phyloP scores from a whole-genome alignment of 1,140 invertebrate genomes.

The Drosophila parvula region DNA sequence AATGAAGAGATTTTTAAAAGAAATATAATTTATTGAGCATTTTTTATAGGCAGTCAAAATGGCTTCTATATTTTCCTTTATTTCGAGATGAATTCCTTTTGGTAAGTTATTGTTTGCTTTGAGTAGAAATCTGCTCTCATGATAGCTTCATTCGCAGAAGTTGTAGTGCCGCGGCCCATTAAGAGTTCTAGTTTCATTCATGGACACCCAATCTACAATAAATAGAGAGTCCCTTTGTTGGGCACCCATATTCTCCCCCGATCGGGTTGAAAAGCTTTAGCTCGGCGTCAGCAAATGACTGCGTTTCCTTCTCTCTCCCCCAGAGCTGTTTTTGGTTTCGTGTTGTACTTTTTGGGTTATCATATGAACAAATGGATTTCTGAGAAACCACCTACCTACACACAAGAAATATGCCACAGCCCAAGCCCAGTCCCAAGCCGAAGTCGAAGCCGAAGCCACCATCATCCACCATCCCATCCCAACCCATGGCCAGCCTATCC shows the following conservation, averaged over 20 bases:
- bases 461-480: slow-evolving; percentile 45
- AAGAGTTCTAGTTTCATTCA: slow-evolving; percentile 28
- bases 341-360: slow-evolving; percentile 59
- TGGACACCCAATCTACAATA: slow-evolving; percentile 11
- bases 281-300: slow-evolving; percentile 52
- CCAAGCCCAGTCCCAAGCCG: slow-evolving; percentile 1
- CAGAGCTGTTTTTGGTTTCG: slow-evolving; percentile 23
- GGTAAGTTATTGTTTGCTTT: background rate
- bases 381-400: slow-evolving; percentile 70
- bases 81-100: background rate
- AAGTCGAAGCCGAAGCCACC: slow-evolving; percentile 27
- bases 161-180: background rate
- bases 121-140: background rate
- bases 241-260: slow-evolving; percentile 13
- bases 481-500: slow-evolving; percentile 49
- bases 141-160: background rate
- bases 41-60: too few relatives aligned
- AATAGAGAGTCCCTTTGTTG: slow-evolving; percentile 16
- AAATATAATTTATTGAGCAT: too few relatives aligned
- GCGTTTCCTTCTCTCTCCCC: slow-evolving; percentile 36
- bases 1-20: too few relatives aligned
- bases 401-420: slow-evolving; percentile 55
- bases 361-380: slow-evolving; percentile 68
- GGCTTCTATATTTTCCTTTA: too few relatives aligned
- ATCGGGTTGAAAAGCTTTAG: slow-evolving; percentile 46